Evolutionary conservation across 1,140 invertebrate species (phyloP).

Genomic region (Adelges cooleyi): DNA sequence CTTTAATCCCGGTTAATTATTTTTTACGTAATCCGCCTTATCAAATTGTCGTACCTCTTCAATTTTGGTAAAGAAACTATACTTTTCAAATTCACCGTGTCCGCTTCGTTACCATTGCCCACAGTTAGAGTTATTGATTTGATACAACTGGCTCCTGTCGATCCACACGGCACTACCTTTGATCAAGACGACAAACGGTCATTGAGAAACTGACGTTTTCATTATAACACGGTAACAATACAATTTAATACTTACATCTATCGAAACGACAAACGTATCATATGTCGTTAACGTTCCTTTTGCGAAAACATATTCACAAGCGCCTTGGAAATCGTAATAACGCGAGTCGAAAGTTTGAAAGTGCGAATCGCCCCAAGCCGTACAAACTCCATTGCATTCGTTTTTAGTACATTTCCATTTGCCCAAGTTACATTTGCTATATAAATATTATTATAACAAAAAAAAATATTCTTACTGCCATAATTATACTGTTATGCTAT

Average conservation of each 20-base stretch:
- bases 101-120: slow-evolving; percentile 44
- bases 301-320: slow-evolving; percentile 71
- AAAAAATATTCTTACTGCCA: no score
- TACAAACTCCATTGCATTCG: slow-evolving; percentile 55
- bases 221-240: no score
- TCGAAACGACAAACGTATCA: slow-evolving; percentile 56
- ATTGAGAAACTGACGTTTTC: no score
- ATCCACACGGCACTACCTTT: slow-evolving; percentile 76
- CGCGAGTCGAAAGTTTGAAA: slow-evolving; percentile 74
- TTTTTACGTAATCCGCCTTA: not conserved
- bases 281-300: slow-evolving; percentile 50
- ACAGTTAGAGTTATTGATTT: slow-evolving; percentile 62
- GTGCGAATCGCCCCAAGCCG: slow-evolving; percentile 76
- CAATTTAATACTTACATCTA: slow-evolving; percentile 44
- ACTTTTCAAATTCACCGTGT: slow-evolving; percentile 48
- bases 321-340: slow-evolving; percentile 75
- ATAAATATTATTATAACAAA: slow-evolving; percentile 31
- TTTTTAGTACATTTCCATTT: slow-evolving; percentile 56
- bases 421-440: slow-evolving; percentile 52
- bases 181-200: slow-evolving; percentile 34
- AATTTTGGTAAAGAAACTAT: slow-evolving; percentile 40
- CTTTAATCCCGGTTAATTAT: no score
- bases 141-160: slow-evolving; percentile 72
- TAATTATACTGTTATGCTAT: no score
- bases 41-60: slow-evolving; percentile 36